These are phyloP conservation scores for Onychorhynchus coronatus DNA, from an alignment of 2,113 vertebrate species.

Conservation along the genomic window DNA sequence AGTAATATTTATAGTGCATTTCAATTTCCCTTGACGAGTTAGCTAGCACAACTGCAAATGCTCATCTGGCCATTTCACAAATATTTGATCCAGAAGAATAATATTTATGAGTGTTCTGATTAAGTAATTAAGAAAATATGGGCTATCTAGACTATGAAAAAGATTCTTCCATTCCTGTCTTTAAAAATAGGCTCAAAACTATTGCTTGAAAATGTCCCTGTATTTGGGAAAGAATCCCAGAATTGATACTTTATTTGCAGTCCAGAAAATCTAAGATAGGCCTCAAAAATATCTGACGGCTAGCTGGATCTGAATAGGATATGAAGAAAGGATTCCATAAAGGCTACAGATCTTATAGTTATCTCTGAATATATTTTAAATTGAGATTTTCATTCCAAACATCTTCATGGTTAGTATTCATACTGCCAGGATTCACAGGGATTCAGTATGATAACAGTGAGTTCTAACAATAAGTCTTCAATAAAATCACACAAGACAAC, in stretches of 20 bases:
- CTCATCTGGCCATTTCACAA: conserved; percentile 1
- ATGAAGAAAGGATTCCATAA: background rate
- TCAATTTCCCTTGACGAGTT: background rate
- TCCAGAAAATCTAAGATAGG: background rate
- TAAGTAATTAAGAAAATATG: conserved; percentile 37
- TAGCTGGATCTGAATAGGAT: background rate
- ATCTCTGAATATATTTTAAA: background rate
- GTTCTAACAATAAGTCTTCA: background rate
- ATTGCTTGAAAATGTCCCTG: background rate
- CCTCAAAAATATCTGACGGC: background rate
- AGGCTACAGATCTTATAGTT: background rate
- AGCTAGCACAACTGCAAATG: background rate
- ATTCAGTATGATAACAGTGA: background rate
- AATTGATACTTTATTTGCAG: background rate
- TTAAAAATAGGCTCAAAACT: background rate
- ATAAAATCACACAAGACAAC: background rate
- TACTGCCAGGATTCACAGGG: background rate
- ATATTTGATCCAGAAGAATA: background rate
- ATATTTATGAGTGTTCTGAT: conserved; percentile 23
- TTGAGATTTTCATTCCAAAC: background rate
- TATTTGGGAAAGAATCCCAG: background rate
- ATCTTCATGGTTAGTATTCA: background rate
- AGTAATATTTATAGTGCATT: background rate
- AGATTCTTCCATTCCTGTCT: background rate
- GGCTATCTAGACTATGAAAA: background rate